Percentiles rank a stretch among this genome's conserved stretches.
These are phyloP conservation scores for Clangula hyemalis DNA, from an alignment of 2,797 vertebrate species.

Conservation along the genomic window DNA sequence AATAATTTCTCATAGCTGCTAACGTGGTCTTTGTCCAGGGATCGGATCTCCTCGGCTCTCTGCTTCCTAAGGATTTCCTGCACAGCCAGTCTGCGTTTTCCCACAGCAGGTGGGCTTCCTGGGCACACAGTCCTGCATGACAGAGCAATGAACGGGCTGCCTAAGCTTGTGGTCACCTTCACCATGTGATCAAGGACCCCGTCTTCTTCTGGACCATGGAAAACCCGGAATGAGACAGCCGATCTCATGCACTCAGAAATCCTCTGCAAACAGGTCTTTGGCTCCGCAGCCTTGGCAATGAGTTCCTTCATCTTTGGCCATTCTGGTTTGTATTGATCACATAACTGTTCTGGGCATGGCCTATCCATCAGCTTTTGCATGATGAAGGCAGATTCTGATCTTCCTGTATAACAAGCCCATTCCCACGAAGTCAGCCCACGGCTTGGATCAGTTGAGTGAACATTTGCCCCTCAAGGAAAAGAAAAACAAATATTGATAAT, in stretches of 20 bases:
- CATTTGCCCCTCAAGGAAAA: conserved; percentile 84
- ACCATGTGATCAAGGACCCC: conserved; percentile 95
- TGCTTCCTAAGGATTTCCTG: conserved; percentile 88
- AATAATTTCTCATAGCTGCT: conserved; percentile 80
- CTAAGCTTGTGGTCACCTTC: conserved; percentile 87
- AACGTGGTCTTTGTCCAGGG: conserved; percentile 69
- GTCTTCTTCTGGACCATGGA: conserved; percentile 84
- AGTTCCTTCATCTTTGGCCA: conserved; percentile 85
- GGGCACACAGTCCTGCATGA: conserved; percentile 91
- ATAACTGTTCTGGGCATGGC: conserved; percentile 86
- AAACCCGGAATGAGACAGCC: conserved; percentile 80
- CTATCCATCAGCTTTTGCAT: conserved; percentile 88
- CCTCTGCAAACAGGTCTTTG: conserved; percentile 87
- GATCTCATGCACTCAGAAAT: conserved; percentile 82
- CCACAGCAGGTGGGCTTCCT: conserved; percentile 86
- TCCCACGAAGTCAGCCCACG: conserved; percentile 87
- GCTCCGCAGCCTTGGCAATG: conserved; percentile 83
- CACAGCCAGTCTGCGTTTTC: conserved; percentile 86
- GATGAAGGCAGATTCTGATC: conserved; percentile 86
- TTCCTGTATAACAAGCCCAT: conserved; percentile 93
- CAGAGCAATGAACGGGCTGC: conserved; percentile 87
- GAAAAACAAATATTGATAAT: neutral
- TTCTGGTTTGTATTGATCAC: conserved; percentile 85
- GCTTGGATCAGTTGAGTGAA: conserved; percentile 85
- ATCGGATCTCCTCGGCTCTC: conserved; percentile 74